phyloP scores from a whole-genome alignment of 2,797 vertebrate genomes.

The Cyclopterus lumpus region DNA sequence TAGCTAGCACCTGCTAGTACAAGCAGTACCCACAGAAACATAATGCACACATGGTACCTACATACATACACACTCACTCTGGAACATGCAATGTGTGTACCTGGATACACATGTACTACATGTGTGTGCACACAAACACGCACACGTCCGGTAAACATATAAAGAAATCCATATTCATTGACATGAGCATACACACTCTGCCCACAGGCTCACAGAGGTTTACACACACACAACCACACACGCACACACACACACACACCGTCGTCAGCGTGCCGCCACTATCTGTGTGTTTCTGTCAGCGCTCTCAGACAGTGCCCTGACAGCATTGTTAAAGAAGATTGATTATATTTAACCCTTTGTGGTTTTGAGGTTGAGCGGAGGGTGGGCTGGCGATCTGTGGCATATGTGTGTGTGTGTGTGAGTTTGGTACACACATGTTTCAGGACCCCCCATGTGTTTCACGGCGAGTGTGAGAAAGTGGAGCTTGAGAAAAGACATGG shows the following conservation, averaged over 20 bases:
- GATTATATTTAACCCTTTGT: slow-evolving; percentile 86
- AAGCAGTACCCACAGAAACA: neutral
- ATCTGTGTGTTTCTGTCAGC: slow-evolving; percentile 70
- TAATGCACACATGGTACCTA: neutral
- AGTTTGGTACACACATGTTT: slow-evolving; percentile 76
- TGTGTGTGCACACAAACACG: neutral
- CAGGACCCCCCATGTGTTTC: slow-evolving; percentile 69
- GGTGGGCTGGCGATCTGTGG: slow-evolving; percentile 74
- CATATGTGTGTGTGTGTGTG: slow-evolving; percentile 62
- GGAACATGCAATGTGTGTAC: slow-evolving; percentile 10
- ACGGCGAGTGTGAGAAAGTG: slow-evolving; percentile 77
- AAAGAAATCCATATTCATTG: slow-evolving; percentile 6
- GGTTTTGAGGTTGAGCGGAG: slow-evolving; percentile 82
- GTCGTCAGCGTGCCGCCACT: slow-evolving; percentile 43
- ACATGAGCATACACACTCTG: slow-evolving; percentile 29
- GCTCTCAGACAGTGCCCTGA: slow-evolving; percentile 73
- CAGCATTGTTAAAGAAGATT: slow-evolving; percentile 85
- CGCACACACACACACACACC: slow-evolving; percentile 27
- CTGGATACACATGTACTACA: neutral
- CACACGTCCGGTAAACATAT: neutral
- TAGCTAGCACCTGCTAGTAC: neutral
- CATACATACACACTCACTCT: neutral
- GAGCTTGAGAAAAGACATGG: slow-evolving; percentile 82
- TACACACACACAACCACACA: slow-evolving; percentile 28
- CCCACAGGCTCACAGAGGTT: slow-evolving; percentile 14